These are phyloP conservation scores for Carcinoscorpius rotundicauda DNA, from an alignment of 1,140 invertebrate species.

Conservation along the genomic window DNA sequence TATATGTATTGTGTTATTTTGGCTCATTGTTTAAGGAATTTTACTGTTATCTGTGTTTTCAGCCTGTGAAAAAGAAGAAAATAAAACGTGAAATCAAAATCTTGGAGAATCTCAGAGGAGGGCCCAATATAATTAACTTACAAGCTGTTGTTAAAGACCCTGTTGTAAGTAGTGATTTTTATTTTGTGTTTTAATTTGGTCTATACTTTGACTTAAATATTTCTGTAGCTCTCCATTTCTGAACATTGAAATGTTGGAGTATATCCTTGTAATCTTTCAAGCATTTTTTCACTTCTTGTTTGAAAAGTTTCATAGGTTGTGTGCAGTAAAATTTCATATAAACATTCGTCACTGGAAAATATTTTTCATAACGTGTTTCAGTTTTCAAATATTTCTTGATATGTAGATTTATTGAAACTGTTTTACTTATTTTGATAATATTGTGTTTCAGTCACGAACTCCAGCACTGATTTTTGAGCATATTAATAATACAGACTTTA, in stretches of 20 bases:
- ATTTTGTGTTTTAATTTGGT: constrained; percentile 7
- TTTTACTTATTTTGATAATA: constrained; percentile 6
- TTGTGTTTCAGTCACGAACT: constrained; percentile 57
- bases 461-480: constrained; percentile 98
- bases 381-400: not conserved
- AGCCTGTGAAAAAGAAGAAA: constrained; percentile 99
- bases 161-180: constrained; percentile 41
- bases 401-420: not conserved
- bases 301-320: too few relatives aligned
- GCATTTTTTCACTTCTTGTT: too few relatives aligned
- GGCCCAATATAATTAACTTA: constrained; percentile 95
- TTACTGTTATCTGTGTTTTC: constrained; percentile 26
- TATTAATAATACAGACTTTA: constrained; percentile 99
- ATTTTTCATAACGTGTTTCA: too few relatives aligned
- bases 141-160: constrained; percentile 98
- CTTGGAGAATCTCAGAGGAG: constrained; percentile 94
- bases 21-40: constrained; percentile 9
- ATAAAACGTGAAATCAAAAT: constrained; percentile 99
- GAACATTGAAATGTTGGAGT: not conserved
- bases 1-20: not conserved
- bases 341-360: too few relatives aligned
- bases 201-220: not conserved
- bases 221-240: not conserved
- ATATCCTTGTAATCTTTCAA: not conserved
- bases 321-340: too few relatives aligned